A percentile compares a stretch with the other conserved stretches of the same genome.
These are phyloP conservation scores for Pyrrhia umbra DNA, from an alignment of 2,888 invertebrate species.

Conservation along the genomic window DNA sequence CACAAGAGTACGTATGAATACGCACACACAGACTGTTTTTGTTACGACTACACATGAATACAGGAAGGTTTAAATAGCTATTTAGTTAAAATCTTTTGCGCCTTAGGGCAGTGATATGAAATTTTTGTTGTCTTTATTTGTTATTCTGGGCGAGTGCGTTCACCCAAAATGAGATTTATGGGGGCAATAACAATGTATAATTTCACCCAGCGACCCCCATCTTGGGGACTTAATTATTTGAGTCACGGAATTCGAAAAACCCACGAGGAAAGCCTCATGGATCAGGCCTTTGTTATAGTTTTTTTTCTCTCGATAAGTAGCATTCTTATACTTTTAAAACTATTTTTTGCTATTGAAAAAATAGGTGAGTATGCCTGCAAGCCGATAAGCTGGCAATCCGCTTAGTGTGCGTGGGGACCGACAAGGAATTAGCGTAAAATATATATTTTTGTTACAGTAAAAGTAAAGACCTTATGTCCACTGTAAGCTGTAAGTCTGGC, in stretches of 20 bases:
- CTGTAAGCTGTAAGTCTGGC: slow-evolving; percentile 58
- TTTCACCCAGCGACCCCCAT: slow-evolving; percentile 84
- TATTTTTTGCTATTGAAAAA: slow-evolving; percentile 85
- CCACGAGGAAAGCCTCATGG: slow-evolving; percentile 83
- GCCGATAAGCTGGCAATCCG: slow-evolving; percentile 88
- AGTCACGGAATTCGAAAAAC: slow-evolving; percentile 89
- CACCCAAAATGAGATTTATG: slow-evolving; percentile 87
- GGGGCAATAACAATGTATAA: slow-evolving; percentile 88
- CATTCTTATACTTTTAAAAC: slow-evolving; percentile 78
- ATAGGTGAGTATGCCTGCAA: slow-evolving; percentile 83
- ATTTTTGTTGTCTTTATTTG: slow-evolving; percentile 75
- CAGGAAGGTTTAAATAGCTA: slow-evolving; percentile 26
- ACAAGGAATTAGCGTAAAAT: slow-evolving; percentile 83
- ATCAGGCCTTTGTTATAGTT: slow-evolving; percentile 83
- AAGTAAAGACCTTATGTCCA: slow-evolving; percentile 27
- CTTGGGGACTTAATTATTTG: slow-evolving; percentile 87
- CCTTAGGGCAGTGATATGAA: slow-evolving; percentile 66
- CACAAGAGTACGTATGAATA: slow-evolving; percentile 23
- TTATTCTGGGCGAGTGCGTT: slow-evolving; percentile 82
- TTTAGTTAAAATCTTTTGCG: slow-evolving; percentile 46
- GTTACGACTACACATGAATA: slow-evolving; percentile 10
- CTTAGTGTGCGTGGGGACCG: slow-evolving; percentile 82
- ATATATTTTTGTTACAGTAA: slow-evolving; percentile 82
- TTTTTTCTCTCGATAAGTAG: slow-evolving; percentile 75
- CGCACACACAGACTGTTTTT: slow-evolving; percentile 15